phyloP scores from a whole-genome alignment of 2,888 invertebrate genomes.

The Spicauda simplicius region DNA sequence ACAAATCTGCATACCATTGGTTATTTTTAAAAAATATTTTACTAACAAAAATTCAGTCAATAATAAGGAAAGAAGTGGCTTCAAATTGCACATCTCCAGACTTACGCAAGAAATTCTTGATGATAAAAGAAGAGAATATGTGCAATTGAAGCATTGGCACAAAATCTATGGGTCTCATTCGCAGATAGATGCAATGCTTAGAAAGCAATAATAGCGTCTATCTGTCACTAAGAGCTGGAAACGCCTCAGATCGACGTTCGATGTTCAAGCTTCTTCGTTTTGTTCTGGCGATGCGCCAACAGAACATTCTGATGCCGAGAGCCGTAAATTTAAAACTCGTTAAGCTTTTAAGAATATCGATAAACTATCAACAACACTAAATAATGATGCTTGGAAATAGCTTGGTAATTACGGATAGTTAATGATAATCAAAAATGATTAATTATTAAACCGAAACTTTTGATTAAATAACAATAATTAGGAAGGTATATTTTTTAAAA shows the following conservation, averaged over 20 bases:
- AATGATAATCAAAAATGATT: background rate
- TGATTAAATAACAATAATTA: no score
- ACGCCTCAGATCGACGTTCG: slow-evolving; percentile 30
- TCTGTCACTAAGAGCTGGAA: slow-evolving; percentile 27
- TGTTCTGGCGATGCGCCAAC: slow-evolving; percentile 28
- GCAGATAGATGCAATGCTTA: slow-evolving; percentile 28
- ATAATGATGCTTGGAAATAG: background rate
- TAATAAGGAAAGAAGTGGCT: no score
- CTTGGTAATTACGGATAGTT: background rate
- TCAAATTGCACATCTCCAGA: no score
- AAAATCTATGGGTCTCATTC: slow-evolving; percentile 29
- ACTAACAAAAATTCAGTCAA: no score
- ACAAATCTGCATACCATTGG: no score
- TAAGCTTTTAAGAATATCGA: slow-evolving; percentile 36
- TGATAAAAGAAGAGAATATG: background rate
- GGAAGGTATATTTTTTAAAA: no score
- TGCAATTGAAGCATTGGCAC: background rate
- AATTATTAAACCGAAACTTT: background rate
- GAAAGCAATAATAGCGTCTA: slow-evolving; percentile 32
- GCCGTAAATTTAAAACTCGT: slow-evolving; percentile 35
- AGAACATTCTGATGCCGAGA: slow-evolving; percentile 27
- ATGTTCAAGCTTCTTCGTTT: slow-evolving; percentile 20
- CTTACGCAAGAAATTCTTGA: no score
- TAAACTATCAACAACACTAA: slow-evolving; percentile 28
- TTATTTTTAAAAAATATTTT: no score